phyloP scores from a whole-genome alignment of 1,140 invertebrate species.

The Matsumurasca onukii region DNA sequence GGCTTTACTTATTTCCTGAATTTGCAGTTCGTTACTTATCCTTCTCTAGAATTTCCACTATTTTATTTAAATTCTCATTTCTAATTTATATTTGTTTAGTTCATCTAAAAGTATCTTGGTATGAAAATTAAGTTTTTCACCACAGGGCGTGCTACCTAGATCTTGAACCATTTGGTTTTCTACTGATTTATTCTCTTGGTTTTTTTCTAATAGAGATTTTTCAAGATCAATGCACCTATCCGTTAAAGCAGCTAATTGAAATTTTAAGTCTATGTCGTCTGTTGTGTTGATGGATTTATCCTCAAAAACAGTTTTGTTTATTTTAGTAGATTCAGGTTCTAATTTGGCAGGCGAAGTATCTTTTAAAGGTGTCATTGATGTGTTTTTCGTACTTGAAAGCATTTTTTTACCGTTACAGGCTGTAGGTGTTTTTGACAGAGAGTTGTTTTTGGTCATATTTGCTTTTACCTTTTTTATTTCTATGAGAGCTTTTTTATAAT shows the following conservation, averaged over 20 bases:
- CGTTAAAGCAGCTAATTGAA: not conserved
- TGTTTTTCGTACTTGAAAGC: no score
- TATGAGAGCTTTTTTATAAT: no score
- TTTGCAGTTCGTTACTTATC: no score
- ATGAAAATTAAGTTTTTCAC: not conserved
- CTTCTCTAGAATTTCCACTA: no score
- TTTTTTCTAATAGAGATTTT: not conserved
- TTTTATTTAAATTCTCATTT: conserved; percentile 21
- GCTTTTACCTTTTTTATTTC: no score
- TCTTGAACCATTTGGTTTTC: no score
- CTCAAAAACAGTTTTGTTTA: not conserved
- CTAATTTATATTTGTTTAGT: conserved; percentile 4
- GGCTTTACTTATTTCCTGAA: no score
- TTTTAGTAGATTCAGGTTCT: not conserved
- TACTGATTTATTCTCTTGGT: no score
- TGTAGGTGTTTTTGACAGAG: no score
- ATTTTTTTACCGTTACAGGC: no score
- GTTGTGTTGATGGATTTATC: not conserved
- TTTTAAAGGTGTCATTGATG: not conserved
- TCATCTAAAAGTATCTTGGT: not conserved
- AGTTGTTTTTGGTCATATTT: no score
- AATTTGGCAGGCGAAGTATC: not conserved
- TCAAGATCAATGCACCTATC: not conserved
- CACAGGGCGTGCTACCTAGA: not conserved
- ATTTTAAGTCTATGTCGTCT: not conserved